Percentiles rank a stretch among this genome's conserved stretches.
These are phyloP conservation scores for Harmothoe impar DNA, from an alignment of 2,888 invertebrate genomes.

Conservation along the genomic window DNA sequence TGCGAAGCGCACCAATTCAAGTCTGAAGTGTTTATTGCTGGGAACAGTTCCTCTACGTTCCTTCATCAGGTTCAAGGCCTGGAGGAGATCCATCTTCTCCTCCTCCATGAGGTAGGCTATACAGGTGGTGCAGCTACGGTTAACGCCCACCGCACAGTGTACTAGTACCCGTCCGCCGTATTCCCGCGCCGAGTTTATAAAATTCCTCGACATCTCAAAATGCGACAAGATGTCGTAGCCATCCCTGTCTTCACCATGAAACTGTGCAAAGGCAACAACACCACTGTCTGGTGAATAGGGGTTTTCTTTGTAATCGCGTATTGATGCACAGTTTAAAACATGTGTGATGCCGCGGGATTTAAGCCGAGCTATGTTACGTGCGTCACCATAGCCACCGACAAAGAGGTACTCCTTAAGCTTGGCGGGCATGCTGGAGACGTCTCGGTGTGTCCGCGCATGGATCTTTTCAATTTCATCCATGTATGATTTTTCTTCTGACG, in stretches of 20 bases:
- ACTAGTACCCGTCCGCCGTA: conserved; percentile 19
- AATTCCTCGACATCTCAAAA: not conserved
- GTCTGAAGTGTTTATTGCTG: conserved; percentile 11
- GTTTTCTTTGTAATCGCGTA: not conserved
- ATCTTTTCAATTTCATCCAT: conserved; percentile 45
- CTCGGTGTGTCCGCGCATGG: not conserved
- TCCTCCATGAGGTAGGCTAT: conserved; percentile 34
- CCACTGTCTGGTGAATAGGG: conserved; percentile 35
- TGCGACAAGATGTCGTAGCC: conserved; percentile 9
- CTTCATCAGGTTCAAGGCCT: conserved; percentile 9
- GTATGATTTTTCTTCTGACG: conserved; percentile 35
- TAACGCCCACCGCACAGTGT: conserved; percentile 2
- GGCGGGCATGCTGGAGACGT: not conserved
- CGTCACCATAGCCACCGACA: conserved; percentile 25
- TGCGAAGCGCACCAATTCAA: not conserved
- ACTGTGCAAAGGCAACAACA: conserved; percentile 21
- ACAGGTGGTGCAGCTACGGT: not conserved
- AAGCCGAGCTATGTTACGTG: not conserved
- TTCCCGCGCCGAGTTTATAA: not conserved
- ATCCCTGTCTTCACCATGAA: conserved; percentile 35
- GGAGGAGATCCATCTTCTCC: not conserved
- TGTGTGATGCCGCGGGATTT: conserved; percentile 29
- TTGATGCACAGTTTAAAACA: conserved; percentile 21
- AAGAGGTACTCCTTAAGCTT: conserved; percentile 41
- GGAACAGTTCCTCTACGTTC: conserved; percentile 2